Conservation (phyloP, 2,797 vertebrate genomes). For the Glyptemys insculpta region DNA sequence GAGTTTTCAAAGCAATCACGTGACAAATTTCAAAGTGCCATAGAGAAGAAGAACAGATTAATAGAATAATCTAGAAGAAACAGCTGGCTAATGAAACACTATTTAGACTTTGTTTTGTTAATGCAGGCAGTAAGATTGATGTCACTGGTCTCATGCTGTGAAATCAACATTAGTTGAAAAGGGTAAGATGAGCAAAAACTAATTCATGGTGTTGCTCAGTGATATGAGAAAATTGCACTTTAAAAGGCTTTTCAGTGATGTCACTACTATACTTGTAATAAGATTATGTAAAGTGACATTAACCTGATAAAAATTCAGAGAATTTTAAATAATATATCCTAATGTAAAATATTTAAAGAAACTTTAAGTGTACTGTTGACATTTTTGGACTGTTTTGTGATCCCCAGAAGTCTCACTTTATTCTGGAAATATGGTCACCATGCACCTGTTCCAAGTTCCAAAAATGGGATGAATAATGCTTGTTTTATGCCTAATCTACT, state of each 20-base stretch:
- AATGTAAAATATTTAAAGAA: neutral
- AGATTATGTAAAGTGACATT: neutral
- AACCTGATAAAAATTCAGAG: neutral
- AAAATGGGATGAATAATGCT: neutral
- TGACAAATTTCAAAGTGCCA: neutral
- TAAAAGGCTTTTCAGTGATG: neutral
- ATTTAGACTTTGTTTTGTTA: neutral
- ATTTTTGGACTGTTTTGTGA: neutral
- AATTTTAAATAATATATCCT: neutral
- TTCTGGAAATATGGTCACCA: neutral
- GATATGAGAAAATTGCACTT: neutral
- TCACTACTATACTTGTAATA: neutral
- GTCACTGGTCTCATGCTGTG: neutral
- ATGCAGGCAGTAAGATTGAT: neutral
- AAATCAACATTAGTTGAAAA: neutral
- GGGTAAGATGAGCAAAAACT: neutral
- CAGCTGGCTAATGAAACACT: neutral
- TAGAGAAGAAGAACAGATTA: neutral
- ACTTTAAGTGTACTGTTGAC: neutral
- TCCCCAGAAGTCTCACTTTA: neutral
- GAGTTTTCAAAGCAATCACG: neutral
- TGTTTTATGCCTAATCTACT: neutral
- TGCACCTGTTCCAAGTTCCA: neutral
- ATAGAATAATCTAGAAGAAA: neutral
- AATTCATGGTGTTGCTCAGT: neutral